Conservation (phyloP, 1,140 invertebrate genomes). For the Lucilia sericata region DNA sequence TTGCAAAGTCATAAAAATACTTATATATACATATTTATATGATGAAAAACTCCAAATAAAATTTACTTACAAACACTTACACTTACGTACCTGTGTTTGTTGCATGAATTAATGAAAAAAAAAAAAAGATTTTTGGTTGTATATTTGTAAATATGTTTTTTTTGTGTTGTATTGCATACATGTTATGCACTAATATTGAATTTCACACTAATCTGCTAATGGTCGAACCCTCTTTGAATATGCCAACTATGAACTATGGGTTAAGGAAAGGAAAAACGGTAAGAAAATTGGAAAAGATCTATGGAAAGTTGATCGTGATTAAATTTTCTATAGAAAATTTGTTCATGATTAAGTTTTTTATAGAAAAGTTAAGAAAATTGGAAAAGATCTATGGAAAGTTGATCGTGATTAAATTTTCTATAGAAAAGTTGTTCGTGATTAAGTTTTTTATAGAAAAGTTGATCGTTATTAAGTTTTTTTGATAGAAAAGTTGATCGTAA, state of each 20-base stretch:
- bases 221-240: constrained; percentile 37
- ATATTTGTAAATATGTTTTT: not conserved
- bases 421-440: too few relatives aligned
- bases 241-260: not conserved
- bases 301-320: too few relatives aligned
- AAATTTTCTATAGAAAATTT: too few relatives aligned
- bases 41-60: constrained; percentile 22
- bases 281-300: not conserved
- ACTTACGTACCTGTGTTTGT: not conserved
- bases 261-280: too few relatives aligned
- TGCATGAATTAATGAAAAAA: not conserved
- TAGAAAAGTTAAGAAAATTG: too few relatives aligned
- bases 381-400: too few relatives aligned
- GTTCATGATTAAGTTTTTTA: too few relatives aligned
- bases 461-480: too few relatives aligned
- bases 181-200: constrained; percentile 39
- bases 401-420: too few relatives aligned
- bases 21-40: not conserved
- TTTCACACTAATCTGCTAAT: constrained; percentile 40
- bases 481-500: too few relatives aligned
- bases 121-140: not conserved
- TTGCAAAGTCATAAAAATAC: constrained; percentile 38
- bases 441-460: too few relatives aligned
- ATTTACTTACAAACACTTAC: not conserved
- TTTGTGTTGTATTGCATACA: not conserved